These are phyloP conservation scores for Turnix velox DNA, from an alignment of 2,113 vertebrate species.

Conservation along the genomic window DNA sequence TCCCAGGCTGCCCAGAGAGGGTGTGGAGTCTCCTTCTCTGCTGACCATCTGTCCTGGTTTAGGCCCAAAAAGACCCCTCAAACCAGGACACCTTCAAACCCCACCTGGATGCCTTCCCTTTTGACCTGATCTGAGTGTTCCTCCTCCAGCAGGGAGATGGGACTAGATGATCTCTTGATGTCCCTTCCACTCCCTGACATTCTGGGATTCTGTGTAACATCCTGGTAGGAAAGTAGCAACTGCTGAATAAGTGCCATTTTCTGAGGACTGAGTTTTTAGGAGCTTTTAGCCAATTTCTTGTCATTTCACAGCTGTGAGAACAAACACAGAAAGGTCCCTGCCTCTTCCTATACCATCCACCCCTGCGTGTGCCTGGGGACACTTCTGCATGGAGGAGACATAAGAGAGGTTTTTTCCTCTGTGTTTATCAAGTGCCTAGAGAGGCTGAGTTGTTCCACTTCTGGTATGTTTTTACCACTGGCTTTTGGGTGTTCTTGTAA, in stretches of 20 bases:
- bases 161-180: no score
- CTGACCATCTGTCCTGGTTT: not conserved
- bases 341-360: not conserved
- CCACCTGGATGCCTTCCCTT: no score
- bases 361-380: not conserved
- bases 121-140: no score
- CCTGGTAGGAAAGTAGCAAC: not conserved
- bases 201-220: not conserved
- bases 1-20: no score
- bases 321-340: rapidly evolving
- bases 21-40: no score
- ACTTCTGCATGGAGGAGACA: not conserved
- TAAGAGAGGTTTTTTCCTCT: not conserved
- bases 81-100: no score
- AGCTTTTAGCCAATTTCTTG: not conserved
- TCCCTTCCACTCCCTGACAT: no score
- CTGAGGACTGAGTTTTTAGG: not conserved
- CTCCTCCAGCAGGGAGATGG: no score
- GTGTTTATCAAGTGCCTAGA: not conserved
- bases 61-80: no score
- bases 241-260: not conserved
- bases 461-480: not conserved
- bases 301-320: not conserved
- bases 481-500: conserved; percentile 34
- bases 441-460: not conserved